These are phyloP conservation scores for Steinernema scapterisci DNA, from an alignment of 2,888 invertebrate species.

Conservation along the genomic window DNA sequence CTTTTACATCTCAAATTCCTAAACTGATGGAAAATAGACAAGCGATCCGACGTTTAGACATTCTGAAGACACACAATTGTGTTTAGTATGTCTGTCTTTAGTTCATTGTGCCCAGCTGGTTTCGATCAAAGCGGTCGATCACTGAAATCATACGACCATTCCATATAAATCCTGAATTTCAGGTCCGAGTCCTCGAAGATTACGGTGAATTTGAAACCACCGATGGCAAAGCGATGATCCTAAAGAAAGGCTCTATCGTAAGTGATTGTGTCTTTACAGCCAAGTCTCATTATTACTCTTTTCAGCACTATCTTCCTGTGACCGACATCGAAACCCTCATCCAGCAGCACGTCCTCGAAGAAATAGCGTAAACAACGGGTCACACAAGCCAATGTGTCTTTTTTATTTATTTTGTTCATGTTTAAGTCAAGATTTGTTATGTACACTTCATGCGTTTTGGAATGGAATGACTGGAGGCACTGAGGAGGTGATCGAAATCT, in stretches of 20 bases:
- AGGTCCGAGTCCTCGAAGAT: slow-evolving; percentile 82
- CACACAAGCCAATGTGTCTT: not conserved
- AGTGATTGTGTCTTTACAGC: no score
- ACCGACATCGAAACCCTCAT: slow-evolving; percentile 62
- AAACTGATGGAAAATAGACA: no score
- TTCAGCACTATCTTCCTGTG: slow-evolving; percentile 58
- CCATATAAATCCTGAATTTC: slow-evolving; percentile 72
- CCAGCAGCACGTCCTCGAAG: slow-evolving; percentile 57
- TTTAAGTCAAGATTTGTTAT: not conserved
- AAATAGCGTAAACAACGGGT: slow-evolving; percentile 6
- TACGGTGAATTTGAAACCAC: slow-evolving; percentile 92
- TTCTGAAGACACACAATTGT: no score
- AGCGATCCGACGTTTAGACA: no score
- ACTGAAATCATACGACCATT: no score
- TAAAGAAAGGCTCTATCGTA: slow-evolving; percentile 85
- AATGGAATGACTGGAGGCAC: slow-evolving; percentile 16
- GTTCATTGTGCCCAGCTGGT: no score
- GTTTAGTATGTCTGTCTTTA: no score
- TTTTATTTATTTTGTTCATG: not conserved
- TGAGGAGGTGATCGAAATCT: slow-evolving; percentile 19
- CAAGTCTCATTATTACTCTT: no score
- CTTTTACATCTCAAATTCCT: no score
- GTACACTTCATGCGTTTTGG: not conserved
- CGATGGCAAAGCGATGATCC: slow-evolving; percentile 84
- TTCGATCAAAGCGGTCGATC: no score